Conservation (phyloP, 2,888 invertebrate species). For the Gibbula magus region DNA sequence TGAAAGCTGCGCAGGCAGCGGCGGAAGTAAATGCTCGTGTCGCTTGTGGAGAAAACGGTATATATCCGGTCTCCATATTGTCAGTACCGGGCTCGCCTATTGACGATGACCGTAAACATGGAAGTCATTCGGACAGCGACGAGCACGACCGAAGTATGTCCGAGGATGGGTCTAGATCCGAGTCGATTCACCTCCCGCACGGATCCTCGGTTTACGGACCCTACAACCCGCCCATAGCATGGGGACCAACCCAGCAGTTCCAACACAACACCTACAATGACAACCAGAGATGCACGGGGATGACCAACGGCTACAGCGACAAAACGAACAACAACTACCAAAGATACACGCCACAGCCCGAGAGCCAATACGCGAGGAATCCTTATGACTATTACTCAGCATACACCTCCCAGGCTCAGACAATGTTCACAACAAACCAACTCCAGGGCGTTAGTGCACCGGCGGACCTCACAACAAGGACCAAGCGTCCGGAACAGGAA, state of each 20-base stretch:
- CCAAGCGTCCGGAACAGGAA: slow-evolving; percentile 18
- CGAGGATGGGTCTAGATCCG: slow-evolving; percentile 2
- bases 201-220: slow-evolving; percentile 38
- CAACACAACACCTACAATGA: slow-evolving; percentile 14
- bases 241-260: slow-evolving; percentile 28
- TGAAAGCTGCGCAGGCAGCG: slow-evolving; percentile 36
- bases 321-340: slow-evolving; percentile 23
- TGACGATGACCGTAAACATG: slow-evolving; percentile 8
- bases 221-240: slow-evolving; percentile 36
- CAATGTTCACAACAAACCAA: slow-evolving; percentile 23
- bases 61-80: slow-evolving; percentile 25
- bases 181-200: slow-evolving; percentile 1
- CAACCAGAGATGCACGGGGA: background rate
- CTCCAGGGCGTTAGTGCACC: slow-evolving; percentile 6
- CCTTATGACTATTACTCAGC: slow-evolving; percentile 17
- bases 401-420: slow-evolving; percentile 27
- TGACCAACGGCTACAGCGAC: slow-evolving; percentile 24
- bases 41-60: slow-evolving; percentile 27
- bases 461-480: slow-evolving; percentile 25
- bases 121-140: slow-evolving; percentile 14
- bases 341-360: slow-evolving; percentile 3
- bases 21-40: background rate
- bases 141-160: slow-evolving; percentile 18
- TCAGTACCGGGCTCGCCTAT: background rate
- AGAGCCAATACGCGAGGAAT: background rate